Evolutionary conservation across 2,797 vertebrate genomes (phyloP).

Genomic region (Chloroceryle inda): DNA sequence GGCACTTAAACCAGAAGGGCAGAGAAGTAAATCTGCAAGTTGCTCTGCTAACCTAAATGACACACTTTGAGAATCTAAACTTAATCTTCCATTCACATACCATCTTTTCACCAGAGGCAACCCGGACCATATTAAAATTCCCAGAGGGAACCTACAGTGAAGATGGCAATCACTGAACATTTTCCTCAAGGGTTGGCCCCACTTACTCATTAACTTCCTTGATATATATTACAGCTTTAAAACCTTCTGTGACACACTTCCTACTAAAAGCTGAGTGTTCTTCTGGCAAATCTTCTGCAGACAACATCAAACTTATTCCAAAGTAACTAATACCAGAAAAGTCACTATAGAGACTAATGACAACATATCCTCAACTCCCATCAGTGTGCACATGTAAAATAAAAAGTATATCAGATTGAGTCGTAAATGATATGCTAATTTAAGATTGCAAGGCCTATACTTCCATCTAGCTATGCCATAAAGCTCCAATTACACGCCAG

Average conservation of each 20-base stretch:
- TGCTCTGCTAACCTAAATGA: fast-evolving
- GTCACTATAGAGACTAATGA: background rate
- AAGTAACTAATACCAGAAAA: background rate
- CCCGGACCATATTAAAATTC: background rate
- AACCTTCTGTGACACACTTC: background rate
- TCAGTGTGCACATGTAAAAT: background rate
- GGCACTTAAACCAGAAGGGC: background rate
- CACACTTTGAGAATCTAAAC: background rate
- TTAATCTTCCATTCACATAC: background rate
- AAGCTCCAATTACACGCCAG: background rate
- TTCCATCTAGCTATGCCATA: background rate
- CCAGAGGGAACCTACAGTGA: background rate
- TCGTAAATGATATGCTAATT: background rate
- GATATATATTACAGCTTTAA: background rate
- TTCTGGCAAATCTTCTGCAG: background rate
- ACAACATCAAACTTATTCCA: fast-evolving
- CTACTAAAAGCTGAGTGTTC: background rate
- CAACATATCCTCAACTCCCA: background rate
- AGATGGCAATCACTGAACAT: background rate
- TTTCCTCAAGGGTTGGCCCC: background rate
- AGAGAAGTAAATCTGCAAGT: background rate
- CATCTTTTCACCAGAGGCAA: background rate
- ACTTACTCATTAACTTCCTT: conserved; percentile 6
- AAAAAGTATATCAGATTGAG: background rate
- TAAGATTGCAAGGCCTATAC: background rate